Base-by-base conservation (phyloP, 2,888 invertebrate species). In the Coleophora flavipennella region DNA sequence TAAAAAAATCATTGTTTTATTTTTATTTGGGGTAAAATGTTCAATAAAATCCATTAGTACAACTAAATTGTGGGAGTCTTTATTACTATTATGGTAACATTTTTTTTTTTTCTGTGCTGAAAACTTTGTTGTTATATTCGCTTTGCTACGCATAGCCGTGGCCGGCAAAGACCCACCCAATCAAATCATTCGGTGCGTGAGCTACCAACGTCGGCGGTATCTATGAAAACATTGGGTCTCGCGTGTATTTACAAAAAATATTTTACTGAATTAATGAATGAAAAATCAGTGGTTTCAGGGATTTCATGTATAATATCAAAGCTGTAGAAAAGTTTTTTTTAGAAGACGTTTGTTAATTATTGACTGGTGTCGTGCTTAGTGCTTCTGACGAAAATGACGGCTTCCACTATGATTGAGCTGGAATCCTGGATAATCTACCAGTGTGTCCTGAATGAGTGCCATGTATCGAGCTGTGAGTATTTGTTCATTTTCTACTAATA, bases 391-490 rank as follows among this genome's bases (percentile, higher is more conserved):
- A 77, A 63, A 62, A 84, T 84, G 84, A 84, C 84, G 59, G 84
- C 84, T 55, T 81, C 84, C 55, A 81, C 89, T 31, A 87, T 89
- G 77, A 86, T 89, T 53, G 90, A 90, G 67, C 64, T 90, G 67
- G 90, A 90, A 67, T 88, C 89, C 67, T 90, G 90, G 90, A 80
- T 90, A 56, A 88, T 89, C 67, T 90, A 90, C 72, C 90, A 90
- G 59, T 90, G 88, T 73, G 87, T 90, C 52, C 84, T 88, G 57
- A 88, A 88, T 55, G 89, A 90, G 74, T 89, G 89, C 68, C 88
- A 87, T 74, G 85, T 89, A 50, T 89, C 89, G 59, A 79, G 88
- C 58, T 90, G 90, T 90, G 81, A 87, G 90, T 89, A 74, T 44
- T 11, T 29, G 10, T 20, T 20, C 20, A 3, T 4, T 20, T 20